Percentiles rank a stretch among this genome's conserved stretches.
Evolutionary conservation across 2,888 invertebrate species (phyloP).

Genomic region (Abscondita cerata): DNA sequence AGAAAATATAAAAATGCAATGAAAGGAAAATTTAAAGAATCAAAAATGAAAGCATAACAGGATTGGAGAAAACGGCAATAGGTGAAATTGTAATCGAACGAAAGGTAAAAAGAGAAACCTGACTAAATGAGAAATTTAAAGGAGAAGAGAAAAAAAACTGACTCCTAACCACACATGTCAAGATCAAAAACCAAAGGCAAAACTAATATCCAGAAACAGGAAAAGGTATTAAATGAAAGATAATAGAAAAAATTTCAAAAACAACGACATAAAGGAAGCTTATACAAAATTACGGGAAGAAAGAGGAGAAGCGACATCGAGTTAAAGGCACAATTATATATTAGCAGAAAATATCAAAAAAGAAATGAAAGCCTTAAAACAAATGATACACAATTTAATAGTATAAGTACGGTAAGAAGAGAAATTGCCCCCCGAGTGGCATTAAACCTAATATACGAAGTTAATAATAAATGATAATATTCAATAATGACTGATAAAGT

Average conservation of each 20-base stretch:
- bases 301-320: neutral
- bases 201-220: neutral
- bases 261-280: neutral
- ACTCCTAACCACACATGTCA: neutral
- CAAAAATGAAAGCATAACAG: neutral
- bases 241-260: neutral
- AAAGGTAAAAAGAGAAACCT: neutral
- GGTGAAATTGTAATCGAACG: neutral
- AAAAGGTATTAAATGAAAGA: neutral
- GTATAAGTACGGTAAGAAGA: neutral
- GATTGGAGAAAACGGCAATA: neutral
- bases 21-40: neutral
- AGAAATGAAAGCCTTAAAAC: neutral
- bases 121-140: neutral
- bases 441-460: no score
- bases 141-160: neutral
- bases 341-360: neutral
- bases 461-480: no score
- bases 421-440: neutral
- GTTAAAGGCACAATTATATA: neutral
- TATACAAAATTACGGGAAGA: neutral
- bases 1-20: neutral
- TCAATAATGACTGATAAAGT: no score
- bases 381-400: no score
- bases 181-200: neutral